Evolutionary conservation across 1,140 invertebrate species (phyloP).

Genomic region (Drosophila lacertosa): DNA sequence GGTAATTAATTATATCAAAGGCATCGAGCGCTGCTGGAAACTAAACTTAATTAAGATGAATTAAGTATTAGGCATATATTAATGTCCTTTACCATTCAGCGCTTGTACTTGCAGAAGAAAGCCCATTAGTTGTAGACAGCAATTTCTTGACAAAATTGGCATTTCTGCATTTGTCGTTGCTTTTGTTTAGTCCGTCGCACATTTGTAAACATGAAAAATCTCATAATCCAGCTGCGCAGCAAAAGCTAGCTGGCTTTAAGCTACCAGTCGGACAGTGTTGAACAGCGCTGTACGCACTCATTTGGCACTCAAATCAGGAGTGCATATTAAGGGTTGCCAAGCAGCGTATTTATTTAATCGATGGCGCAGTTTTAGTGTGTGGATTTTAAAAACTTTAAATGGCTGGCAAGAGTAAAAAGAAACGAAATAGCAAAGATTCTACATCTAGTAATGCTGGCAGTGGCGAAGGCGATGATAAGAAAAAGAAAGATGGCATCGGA

Average conservation of each 20-base stretch:
- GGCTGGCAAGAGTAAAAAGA: constrained; percentile 84
- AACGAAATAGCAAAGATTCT: constrained; percentile 85
- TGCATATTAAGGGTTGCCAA: constrained; percentile 24
- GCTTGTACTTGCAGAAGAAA: constrained; percentile 14
- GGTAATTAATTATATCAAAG: constrained; percentile 60
- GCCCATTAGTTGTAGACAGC: constrained; percentile 21
- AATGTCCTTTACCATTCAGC: constrained; percentile 31
- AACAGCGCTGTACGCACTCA: neutral
- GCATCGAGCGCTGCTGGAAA: constrained; percentile 48
- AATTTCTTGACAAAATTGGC: constrained; percentile 23
- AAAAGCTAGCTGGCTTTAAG: too few relatives aligned
- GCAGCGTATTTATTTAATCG: constrained; percentile 26
- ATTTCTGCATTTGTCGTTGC: constrained; percentile 40
- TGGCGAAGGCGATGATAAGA: constrained; percentile 82
- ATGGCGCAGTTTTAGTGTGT: constrained; percentile 5
- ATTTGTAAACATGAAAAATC: constrained; percentile 24
- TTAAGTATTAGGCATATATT: neutral
- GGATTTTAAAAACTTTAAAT: constrained; percentile 46
- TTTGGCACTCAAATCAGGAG: neutral
- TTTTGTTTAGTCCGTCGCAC: constrained; percentile 12
- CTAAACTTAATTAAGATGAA: neutral
- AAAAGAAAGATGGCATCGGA: constrained; percentile 80
- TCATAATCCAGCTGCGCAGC: constrained; percentile 17
- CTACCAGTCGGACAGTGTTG: neutral
- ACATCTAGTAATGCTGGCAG: constrained; percentile 84